Evolutionary conservation across 2,888 invertebrate genomes (phyloP), one percentile per base, ranked within the genome.

Genomic region (Biston stratarius): DNA sequence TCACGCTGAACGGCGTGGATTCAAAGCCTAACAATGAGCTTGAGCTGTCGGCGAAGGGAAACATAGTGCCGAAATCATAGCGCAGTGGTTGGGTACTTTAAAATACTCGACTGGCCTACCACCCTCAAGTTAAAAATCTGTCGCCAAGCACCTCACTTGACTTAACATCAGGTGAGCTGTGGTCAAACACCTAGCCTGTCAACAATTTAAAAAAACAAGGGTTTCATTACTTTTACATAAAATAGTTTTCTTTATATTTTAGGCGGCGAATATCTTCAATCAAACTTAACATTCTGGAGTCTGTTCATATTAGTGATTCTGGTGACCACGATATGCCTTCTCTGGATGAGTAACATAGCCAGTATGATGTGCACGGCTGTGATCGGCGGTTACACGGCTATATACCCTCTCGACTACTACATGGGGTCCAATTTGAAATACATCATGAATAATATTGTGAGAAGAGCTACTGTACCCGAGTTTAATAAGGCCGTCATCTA

Each of bases 351-450:
- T 0, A 90, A 92, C 73, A 78, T 91, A 71, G 94, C 95, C 0
- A 95, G 95, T 79, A 95, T 96, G n/a, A 73, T 96, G 3, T 94
- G 95, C 61, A 95, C 96, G 74, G 92, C 95, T 5, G 80, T 96
- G 12, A 84, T 97, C 40, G 96, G 97, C 55, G 92, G 96, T 10
- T 97, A 95, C 82, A 92, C 95, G 36, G 82, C 95, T 11, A 88
- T 96, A 52, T 86, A 95, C 70, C 94, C 96, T 47, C 81, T 96
- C 11, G 97, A 96, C 86, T 95, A 95, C 78, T 96, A 95, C 77
- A 72, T 95, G 69, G 96, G 96, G 34, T 95, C 96, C 40, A 95
- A 95, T 85, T 85, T 97, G 74, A 96, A 96, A 76, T 96, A 96
- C 80, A 96, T 97, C 44, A 75, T 96, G 1, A 90, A 96, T 24